Evolutionary conservation across 2,888 invertebrate species (phyloP), one percentile per base, ranked within the genome.

Genomic region (Pemphredon lugubris): DNA sequence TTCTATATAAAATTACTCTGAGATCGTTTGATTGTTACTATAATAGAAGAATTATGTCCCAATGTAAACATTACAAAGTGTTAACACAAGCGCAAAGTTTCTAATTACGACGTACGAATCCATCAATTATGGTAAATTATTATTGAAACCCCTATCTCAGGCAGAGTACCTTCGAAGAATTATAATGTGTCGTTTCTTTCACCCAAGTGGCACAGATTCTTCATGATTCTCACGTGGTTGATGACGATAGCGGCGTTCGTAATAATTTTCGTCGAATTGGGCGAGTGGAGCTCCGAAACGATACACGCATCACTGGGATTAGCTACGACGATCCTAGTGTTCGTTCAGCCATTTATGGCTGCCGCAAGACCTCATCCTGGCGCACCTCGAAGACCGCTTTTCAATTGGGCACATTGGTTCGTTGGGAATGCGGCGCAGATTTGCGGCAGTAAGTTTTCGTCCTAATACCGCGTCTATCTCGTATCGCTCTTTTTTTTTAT

Each of bases 321-420:
- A 11, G 92, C 96, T 2, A 96, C 96, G 0, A 94, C 95, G 0
- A 90, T 94, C 9, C 88, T 97, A 20, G 96, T 96, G 87, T 96
- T 97, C 86, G 90, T 97, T 75, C 96, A 97, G 89, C 97, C 97
- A 2, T 94, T 97, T 84, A 96, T 93, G 91, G 97, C 97, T 1
- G 93, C 95, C 72, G 94, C 97, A 89, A 92, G 97, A 73, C 97
- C 97, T 0, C 95, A 95, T 89, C 96, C 97, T 0, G 95, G 95
- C 50, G 94, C 96, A 7, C 93, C 94, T 13, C 93, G 93, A 82
- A 92, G 98, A 57, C 93, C 95, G 0, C 90, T 96, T 60, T 98
- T 98, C 91, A 98, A 98, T 91, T 98, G 97, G 97, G 89, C 92
- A 1, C 98, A 98, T 90, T 97, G 97, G 96, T 90, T 96, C 53